Percentiles rank a stretch among this genome's conserved stretches.
These are phyloP conservation scores for Bombus sibiricus DNA, from an alignment of 1,140 invertebrate species.

Conservation along the genomic window DNA sequence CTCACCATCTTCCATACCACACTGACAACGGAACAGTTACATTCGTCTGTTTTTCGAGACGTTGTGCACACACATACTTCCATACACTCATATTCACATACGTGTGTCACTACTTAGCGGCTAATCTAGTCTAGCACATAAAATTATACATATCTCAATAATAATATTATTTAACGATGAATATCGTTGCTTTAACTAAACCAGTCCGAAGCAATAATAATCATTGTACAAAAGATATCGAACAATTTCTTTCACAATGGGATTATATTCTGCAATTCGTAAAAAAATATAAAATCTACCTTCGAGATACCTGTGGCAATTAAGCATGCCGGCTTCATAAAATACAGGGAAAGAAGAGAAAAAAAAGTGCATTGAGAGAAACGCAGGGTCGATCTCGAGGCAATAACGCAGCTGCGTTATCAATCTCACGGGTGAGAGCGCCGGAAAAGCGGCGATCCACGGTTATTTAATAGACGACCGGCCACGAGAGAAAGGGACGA, in stretches of 20 bases:
- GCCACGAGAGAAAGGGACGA: neutral
- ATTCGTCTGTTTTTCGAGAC: no score
- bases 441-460: conserved; percentile 8
- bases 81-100: no score
- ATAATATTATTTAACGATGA: no score
- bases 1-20: no score
- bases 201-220: no score
- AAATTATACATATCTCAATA: no score
- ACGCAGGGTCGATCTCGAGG: conserved; percentile 3
- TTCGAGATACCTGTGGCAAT: neutral
- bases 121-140: no score
- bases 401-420: conserved; percentile 1
- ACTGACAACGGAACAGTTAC: no score
- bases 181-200: no score
- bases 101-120: no score
- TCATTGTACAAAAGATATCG: neutral
- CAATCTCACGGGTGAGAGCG: conserved; percentile 8
- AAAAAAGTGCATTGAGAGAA: neutral
- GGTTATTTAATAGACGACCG: conserved; percentile 22
- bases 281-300: neutral
- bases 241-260: neutral
- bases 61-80: no score
- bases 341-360: neutral
- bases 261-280: neutral
- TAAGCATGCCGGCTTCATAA: neutral